A percentile compares a stretch with the other conserved stretches of the same genome.
Evolutionary conservation across 1,140 invertebrate species (phyloP).

Genomic region (Diuraphis noxia): DNA sequence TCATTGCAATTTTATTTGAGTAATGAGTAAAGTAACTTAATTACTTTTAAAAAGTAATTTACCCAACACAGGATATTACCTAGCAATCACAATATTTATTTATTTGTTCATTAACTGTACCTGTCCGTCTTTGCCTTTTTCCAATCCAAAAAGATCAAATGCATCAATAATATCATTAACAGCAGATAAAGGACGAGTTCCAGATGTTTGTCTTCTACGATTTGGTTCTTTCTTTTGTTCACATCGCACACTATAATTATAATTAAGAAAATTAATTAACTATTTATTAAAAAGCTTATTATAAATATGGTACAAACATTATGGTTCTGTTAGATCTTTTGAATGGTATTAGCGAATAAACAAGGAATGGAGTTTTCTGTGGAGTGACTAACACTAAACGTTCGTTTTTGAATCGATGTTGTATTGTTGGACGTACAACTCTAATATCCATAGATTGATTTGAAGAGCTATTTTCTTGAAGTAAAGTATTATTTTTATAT

Average conservation of each 20-base stretch:
- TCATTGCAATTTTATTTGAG: too few relatives aligned
- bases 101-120: conserved; percentile 60
- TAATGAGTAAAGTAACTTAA: too few relatives aligned
- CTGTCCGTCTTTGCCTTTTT: conserved; percentile 81
- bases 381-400: conserved; percentile 41
- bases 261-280: neutral
- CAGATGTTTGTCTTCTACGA: conserved; percentile 78
- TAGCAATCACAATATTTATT: neutral
- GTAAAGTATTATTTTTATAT: conserved; percentile 51
- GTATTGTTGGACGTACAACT: conserved; percentile 42
- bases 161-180: conserved; percentile 83
- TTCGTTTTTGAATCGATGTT: conserved; percentile 42
- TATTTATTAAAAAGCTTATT: neutral
- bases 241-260: conserved; percentile 21
- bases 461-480: conserved; percentile 41
- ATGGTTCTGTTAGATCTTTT: conserved; percentile 39
- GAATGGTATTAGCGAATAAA: conserved; percentile 54
- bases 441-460: conserved; percentile 33
- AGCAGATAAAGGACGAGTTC: conserved; percentile 78
- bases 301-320: conserved; percentile 18
- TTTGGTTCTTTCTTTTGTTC: conserved; percentile 69
- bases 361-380: conserved; percentile 54
- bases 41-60: too few relatives aligned
- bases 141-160: conserved; percentile 80
- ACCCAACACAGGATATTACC: too few relatives aligned